These are phyloP conservation scores for Dryas iulia DNA, from an alignment of 1,140 invertebrate genomes.

Conservation along the genomic window DNA sequence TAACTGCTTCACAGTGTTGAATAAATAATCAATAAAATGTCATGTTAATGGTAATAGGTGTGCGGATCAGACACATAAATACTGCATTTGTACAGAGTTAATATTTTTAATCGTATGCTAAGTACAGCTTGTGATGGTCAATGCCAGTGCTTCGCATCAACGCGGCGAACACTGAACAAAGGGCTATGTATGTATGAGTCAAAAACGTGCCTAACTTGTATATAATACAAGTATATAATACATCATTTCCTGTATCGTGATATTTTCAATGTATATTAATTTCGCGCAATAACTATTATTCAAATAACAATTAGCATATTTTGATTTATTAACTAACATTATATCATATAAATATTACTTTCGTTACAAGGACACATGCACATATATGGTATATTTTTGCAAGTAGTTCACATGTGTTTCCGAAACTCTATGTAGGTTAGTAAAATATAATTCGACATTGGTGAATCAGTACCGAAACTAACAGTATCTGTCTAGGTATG, in stretches of 20 bases:
- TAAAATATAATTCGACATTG: slow-evolving; percentile 48
- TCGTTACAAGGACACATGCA: neutral
- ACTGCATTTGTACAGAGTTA: slow-evolving; percentile 30
- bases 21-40: slow-evolving; percentile 62
- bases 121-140: slow-evolving; percentile 46
- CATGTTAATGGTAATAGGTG: slow-evolving; percentile 45
- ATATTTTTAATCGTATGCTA: slow-evolving; percentile 45
- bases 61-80: slow-evolving; percentile 22
- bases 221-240: no score
- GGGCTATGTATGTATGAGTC: slow-evolving; percentile 41
- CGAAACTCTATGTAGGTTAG: slow-evolving; percentile 53
- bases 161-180: slow-evolving; percentile 39
- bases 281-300: slow-evolving; percentile 4
- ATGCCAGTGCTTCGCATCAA: slow-evolving; percentile 48
- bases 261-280: neutral
- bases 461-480: slow-evolving; percentile 61
- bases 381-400: neutral
- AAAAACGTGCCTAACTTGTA: slow-evolving; percentile 49
- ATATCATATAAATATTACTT: neutral
- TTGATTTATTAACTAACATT: neutral
- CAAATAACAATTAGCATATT: slow-evolving; percentile 1
- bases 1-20: slow-evolving; percentile 34
- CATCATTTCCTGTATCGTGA: slow-evolving; percentile 1
- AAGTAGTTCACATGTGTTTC: slow-evolving; percentile 27
- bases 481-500: slow-evolving; percentile 62